Base-by-base conservation (phyloP, 2,888 invertebrate species). In the Cerastis rubricosa region DNA sequence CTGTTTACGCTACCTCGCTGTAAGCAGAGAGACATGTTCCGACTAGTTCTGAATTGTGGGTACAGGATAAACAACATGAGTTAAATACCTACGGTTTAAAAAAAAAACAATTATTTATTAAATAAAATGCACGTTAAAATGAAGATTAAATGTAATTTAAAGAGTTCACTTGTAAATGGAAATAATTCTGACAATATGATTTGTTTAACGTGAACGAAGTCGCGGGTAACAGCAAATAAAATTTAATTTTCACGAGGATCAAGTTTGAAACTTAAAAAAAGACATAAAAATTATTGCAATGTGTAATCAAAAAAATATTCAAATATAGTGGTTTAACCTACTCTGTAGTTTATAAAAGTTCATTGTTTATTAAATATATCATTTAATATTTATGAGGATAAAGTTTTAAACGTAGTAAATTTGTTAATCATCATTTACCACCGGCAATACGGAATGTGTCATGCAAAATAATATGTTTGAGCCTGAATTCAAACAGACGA, bases 1-100 rank as follows among this genome's bases (percentile, higher is more conserved):
- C 69, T 93, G 93, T 94, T 94, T 94, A 93, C 91, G 85, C 89
- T 85, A 87, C 83, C 87, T 85, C 87, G 87, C 89, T 91, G 93
- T 91, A 92, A 90, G 88, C 85, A 86, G 81, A 81, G 85, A 66
- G 73, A 80, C 85, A 81, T 81, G 87, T 88, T 85, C 71, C 74
- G 77, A 87, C 87, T 84, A 88, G 87, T 87, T 73, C 76, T 71
- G 78, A 80, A 78, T 81, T 84, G 81, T 83, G 57, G 51, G 71
- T 77, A 85, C 84, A 84, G 73, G 80, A 84, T 74, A 80, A 81
- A 84, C 66, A 81, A 74, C 71, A 72, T 45, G 45, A 12, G 45
- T 57, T 19, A 45, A 73, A 76, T 47, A 54, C 65, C 12, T 47
- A 43, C 54, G 11, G 45, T 70, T 68, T 54, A 40, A n/a, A 14